Conservation (phyloP, 2,888 invertebrate species). For the Nysson spinosus region DNA sequence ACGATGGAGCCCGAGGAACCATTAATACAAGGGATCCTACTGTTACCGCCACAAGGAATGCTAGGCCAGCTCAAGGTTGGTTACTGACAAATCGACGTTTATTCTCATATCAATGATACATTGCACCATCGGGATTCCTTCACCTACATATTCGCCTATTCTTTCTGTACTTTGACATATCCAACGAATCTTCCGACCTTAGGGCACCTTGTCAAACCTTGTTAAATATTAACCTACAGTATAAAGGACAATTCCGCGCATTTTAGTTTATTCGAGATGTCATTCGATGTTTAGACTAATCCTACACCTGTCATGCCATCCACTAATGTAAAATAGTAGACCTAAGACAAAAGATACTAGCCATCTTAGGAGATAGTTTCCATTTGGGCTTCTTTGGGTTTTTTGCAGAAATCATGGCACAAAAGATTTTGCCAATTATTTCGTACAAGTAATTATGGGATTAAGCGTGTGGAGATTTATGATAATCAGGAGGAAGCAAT, state of each 20-base stretch:
- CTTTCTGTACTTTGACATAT: not conserved
- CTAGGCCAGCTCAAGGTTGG: constrained; percentile 87
- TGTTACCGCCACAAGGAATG: constrained; percentile 87
- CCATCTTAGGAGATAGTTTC: too few species aligned
- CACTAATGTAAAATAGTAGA: not conserved
- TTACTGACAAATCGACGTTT: constrained; percentile 72
- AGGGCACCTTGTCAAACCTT: constrained; percentile 9
- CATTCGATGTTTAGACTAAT: not conserved
- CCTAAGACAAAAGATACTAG: too few species aligned
- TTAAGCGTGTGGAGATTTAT: constrained; percentile 91
- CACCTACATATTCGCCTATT: too few species aligned
- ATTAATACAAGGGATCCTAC: constrained; percentile 86
- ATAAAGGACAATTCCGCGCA: constrained; percentile 5
- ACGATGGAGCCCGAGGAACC: constrained; percentile 87
- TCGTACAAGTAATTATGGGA: constrained; percentile 90
- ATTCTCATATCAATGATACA: too few species aligned
- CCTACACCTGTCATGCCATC: not conserved
- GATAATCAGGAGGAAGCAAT: constrained; percentile 87
- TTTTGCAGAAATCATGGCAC: constrained; percentile 89
- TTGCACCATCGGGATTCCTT: too few species aligned
- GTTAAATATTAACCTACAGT: constrained; percentile 28
- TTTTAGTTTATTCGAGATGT: not conserved
- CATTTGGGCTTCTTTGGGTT: too few species aligned
- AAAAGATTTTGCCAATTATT: constrained; percentile 88
- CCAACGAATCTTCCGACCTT: not conserved